Conservation (phyloP, 2,113 vertebrate species). For the Xyrauchen texanus region DNA sequence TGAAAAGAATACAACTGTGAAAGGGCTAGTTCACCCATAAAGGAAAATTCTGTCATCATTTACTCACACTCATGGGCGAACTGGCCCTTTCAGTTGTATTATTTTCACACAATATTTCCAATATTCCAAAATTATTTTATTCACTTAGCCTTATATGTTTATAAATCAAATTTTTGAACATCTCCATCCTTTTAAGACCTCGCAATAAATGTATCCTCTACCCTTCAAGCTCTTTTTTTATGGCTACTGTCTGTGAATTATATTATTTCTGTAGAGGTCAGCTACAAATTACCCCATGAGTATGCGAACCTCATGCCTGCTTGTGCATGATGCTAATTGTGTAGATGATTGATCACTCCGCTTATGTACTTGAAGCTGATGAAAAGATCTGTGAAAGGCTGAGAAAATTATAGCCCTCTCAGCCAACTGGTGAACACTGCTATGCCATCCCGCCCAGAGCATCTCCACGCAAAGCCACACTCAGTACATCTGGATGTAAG, state of each 20-base stretch:
- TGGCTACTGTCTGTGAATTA: conserved; percentile 40
- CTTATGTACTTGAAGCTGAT: conserved; percentile 65
- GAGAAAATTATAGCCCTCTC: conserved; percentile 49
- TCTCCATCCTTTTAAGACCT: background rate
- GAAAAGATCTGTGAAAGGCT: conserved; percentile 64
- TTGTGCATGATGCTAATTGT: conserved; percentile 63
- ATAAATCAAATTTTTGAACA: background rate
- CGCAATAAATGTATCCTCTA: background rate
- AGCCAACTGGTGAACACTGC: conserved; percentile 57
- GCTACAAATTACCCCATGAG: conserved; percentile 25
- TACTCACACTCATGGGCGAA: too few species aligned
- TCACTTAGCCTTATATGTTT: background rate
- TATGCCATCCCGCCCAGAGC: conserved; percentile 61
- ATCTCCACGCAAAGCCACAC: conserved; percentile 49
- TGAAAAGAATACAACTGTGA: too few species aligned
- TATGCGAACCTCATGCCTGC: conserved; percentile 24
- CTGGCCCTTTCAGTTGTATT: too few species aligned
- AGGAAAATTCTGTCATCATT: too few species aligned
- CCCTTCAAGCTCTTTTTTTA: conserved; percentile 7
- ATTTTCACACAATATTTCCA: too few species aligned
- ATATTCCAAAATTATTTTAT: background rate
- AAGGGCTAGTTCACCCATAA: too few species aligned
- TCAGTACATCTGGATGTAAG: conserved; percentile 57
- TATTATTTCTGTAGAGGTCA: conserved; percentile 38
- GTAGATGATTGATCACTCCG: conserved; percentile 70